Evolutionary conservation across 2,888 invertebrate species (phyloP).

Genomic region (Heliconius charithonia): DNA sequence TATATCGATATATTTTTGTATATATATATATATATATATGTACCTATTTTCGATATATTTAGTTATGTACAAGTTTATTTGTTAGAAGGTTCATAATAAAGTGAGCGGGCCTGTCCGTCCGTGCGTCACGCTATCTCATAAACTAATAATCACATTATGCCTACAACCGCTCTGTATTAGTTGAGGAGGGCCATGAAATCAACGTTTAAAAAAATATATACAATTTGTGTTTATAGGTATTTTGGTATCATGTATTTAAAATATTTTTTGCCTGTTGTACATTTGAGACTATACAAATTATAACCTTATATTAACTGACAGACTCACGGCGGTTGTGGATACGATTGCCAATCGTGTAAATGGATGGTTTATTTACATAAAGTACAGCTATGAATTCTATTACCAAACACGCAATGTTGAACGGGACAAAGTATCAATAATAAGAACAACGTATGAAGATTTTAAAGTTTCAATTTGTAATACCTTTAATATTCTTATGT

Average conservation of each 20-base stretch:
- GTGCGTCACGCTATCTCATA: conserved; percentile 51
- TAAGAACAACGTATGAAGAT: too few relatives aligned
- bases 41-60: neutral
- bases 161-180: conserved; percentile 47
- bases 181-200: conserved; percentile 31
- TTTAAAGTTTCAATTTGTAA: neutral
- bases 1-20: too few relatives aligned
- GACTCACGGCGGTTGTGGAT: neutral
- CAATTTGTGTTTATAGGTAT: neutral
- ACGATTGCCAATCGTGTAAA: neutral
- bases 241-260: too few relatives aligned
- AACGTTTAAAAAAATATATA: conserved; percentile 22
- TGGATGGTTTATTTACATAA: neutral
- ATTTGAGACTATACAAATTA: too few relatives aligned
- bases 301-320: neutral
- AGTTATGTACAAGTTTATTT: conserved; percentile 36
- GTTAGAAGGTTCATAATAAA: conserved; percentile 44
- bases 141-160: conserved; percentile 54
- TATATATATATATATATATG: too few relatives aligned
- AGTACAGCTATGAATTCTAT: neutral
- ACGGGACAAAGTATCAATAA: neutral
- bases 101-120: conserved; percentile 44
- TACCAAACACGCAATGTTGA: neutral
- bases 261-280: too few relatives aligned
- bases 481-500: neutral